These are phyloP conservation scores for Latrodectus hesperus DNA, from an alignment of 2,888 invertebrate genomes.

Conservation along the genomic window DNA sequence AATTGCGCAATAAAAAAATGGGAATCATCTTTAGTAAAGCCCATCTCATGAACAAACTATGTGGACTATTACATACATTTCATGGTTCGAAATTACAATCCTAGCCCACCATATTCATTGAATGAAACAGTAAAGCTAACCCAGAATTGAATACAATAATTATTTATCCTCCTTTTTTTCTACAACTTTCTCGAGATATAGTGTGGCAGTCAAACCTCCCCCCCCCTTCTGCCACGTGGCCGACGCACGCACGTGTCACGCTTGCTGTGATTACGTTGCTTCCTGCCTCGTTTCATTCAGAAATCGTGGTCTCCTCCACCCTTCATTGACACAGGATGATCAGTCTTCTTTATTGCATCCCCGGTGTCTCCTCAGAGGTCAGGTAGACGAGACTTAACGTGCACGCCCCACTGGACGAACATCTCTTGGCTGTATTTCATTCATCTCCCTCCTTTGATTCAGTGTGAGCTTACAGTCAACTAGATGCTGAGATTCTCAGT, in stretches of 20 bases:
- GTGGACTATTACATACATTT: background rate
- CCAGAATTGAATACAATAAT: background rate
- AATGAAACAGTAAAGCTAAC: background rate
- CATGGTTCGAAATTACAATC: background rate
- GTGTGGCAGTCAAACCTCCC: background rate
- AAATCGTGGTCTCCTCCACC: slow-evolving; percentile 63
- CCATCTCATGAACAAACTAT: too few species aligned
- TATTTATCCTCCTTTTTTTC: background rate
- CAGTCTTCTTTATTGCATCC: slow-evolving; percentile 37
- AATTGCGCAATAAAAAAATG: too few species aligned
- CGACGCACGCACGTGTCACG: slow-evolving; percentile 50
- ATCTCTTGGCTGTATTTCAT: background rate
- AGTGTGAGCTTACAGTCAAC: too few species aligned
- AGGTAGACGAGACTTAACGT: background rate
- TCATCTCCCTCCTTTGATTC: too few species aligned
- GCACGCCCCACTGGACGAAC: background rate
- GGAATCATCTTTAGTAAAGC: too few species aligned
- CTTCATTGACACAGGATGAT: slow-evolving; percentile 51
- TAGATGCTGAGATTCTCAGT: too few species aligned
- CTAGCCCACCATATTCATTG: background rate
- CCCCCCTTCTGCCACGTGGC: slow-evolving; percentile 45
- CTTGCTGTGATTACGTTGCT: slow-evolving; percentile 57
- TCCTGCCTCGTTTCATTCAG: slow-evolving; percentile 63
- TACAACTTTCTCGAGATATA: background rate
- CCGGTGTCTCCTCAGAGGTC: slow-evolving; percentile 28